A percentile compares a stretch with the other conserved stretches of the same genome.
These are phyloP conservation scores for Spodoptera litura DNA, from an alignment of 1,140 invertebrate genomes.

Conservation along the genomic window DNA sequence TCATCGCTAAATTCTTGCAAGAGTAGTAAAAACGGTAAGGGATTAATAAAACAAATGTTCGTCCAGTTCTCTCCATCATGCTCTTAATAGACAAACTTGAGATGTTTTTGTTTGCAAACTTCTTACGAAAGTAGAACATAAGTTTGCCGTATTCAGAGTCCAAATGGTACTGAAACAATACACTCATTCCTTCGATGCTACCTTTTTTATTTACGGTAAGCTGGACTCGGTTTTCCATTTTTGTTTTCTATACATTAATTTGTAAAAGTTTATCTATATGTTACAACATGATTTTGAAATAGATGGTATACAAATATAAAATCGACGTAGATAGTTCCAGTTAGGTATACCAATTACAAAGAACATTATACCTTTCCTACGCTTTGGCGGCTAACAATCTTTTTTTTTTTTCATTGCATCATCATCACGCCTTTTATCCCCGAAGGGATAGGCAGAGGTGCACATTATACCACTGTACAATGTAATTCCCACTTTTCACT, in stretches of 20 bases:
- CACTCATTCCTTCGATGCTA: conserved; percentile 18
- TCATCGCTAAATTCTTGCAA: background rate
- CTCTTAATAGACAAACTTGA: conserved; percentile 34
- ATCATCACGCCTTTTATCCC: too few relatives aligned
- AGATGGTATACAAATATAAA: too few relatives aligned
- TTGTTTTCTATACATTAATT: conserved; percentile 1
- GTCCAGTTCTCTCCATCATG: conserved; percentile 19
- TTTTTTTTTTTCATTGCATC: too few relatives aligned
- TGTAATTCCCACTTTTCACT: too few relatives aligned
- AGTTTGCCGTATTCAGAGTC: conserved; percentile 29
- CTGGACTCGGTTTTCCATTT: conserved; percentile 20
- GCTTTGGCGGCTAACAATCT: too few relatives aligned
- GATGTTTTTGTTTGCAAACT: conserved; percentile 27
- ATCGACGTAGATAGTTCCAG: too few relatives aligned
- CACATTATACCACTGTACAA: too few relatives aligned
- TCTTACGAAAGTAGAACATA: conserved; percentile 24
- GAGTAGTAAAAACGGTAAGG: conserved; percentile 1
- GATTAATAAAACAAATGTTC: conserved; percentile 37
- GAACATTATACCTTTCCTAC: too few relatives aligned
- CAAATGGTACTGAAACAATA: conserved; percentile 26
- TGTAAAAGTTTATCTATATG: too few relatives aligned
- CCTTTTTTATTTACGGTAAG: background rate
- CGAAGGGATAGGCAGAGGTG: too few relatives aligned
- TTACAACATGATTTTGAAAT: too few relatives aligned
- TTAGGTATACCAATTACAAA: too few relatives aligned